Percentiles rank a stretch among this genome's conserved stretches.
Conservation (phyloP, 2,113 vertebrate species). For the Tympanuchus pallidicinctus region DNA sequence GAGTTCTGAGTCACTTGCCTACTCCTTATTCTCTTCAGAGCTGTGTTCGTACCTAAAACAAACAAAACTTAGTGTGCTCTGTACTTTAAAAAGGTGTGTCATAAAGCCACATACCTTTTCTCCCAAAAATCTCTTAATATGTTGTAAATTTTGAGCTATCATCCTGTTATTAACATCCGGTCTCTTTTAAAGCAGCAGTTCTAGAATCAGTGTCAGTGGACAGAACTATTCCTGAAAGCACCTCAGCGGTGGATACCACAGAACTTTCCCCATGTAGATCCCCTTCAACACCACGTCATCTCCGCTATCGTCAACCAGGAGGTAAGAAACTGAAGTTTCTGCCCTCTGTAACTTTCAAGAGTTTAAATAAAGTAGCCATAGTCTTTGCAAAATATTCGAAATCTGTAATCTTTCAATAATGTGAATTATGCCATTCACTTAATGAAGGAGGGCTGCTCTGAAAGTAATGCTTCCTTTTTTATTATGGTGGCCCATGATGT, state of each 20-base stretch:
- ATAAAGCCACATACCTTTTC: neutral
- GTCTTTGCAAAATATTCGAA: neutral
- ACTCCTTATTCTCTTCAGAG: neutral
- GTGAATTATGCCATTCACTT: neutral
- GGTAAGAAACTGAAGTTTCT: conserved; percentile 73
- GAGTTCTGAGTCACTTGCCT: neutral
- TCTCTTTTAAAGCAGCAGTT: conserved; percentile 82
- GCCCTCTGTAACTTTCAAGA: neutral
- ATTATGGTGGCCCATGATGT: neutral
- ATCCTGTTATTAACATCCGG: conserved; percentile 7
- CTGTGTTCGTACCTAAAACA: neutral
- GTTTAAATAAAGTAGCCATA: neutral
- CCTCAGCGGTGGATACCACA: conserved; percentile 81
- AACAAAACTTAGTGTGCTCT: neutral
- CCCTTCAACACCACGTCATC: conserved; percentile 92
- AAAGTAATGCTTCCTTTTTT: neutral
- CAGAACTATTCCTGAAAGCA: conserved; percentile 86
- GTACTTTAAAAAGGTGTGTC: neutral
- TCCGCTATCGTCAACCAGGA: conserved; percentile 91
- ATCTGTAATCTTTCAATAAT: neutral
- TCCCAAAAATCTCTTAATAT: neutral
- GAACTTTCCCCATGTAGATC: conserved; percentile 92
- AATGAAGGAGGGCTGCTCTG: neutral
- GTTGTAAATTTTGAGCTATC: neutral
- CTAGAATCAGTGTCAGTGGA: conserved; percentile 89